Evolutionary conservation across 2,113 vertebrate genomes (phyloP).

Genomic region (Bambusicola thoracicus): DNA sequence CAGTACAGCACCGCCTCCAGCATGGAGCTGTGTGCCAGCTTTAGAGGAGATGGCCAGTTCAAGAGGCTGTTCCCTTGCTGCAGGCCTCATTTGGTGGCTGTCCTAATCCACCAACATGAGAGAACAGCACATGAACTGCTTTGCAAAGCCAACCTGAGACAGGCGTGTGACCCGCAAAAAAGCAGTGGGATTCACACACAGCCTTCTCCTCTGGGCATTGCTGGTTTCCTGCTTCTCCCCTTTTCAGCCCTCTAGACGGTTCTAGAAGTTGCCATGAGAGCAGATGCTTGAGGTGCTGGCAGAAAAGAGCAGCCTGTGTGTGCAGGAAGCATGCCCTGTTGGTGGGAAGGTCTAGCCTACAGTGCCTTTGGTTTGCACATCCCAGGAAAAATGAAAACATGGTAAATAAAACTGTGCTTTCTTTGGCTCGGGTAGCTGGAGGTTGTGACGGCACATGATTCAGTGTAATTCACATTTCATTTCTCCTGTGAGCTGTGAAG

Average conservation of each 20-base stretch:
- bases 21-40: not conserved
- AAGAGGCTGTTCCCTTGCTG: not conserved
- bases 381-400: not conserved
- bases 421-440: not conserved
- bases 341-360: not conserved
- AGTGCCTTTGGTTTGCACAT: not conserved
- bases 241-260: not conserved
- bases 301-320: not conserved
- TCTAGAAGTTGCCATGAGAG: conserved; percentile 20
- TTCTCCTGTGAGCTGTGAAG: not conserved
- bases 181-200: not conserved
- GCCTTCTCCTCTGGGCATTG: not conserved
- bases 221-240: not conserved
- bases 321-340: not conserved
- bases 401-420: conserved; percentile 11
- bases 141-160: not conserved
- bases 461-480: not conserved
- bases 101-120: not conserved
- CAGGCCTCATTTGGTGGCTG: not conserved
- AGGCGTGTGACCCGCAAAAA: not conserved
- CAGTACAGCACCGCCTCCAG: accelerated
- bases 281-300: not conserved
- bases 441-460: not conserved
- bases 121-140: not conserved
- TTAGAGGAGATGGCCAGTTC: not conserved